Evolutionary conservation across 2,797 vertebrate species (phyloP), one percentile per base, ranked within the genome.

Genomic region (Silurus lanzhouensis): DNA sequence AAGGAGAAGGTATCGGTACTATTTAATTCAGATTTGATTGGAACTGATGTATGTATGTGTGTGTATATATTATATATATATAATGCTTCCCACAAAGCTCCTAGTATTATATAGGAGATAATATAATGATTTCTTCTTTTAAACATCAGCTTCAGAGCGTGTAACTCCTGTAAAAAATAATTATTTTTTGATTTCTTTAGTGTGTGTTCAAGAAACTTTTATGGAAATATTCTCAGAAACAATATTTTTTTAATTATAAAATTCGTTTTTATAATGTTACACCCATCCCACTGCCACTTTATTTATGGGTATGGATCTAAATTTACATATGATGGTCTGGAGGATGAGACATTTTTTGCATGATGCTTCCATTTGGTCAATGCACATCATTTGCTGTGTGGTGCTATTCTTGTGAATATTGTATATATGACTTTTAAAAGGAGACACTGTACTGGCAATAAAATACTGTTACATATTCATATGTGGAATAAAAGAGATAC

Each of bases 291-390:
- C 83, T 86, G 31, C 72, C 84, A 78, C 81, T 86, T 87, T 84
- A 88, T 87, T 86, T 87, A 90, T 90, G 87, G 79, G 83, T 81
- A 78, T 86, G 86, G 82, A 77, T 87, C 68, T 84, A 81, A 86
- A 90, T 84, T 88, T 89, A 86, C 89, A 89, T 87, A 84, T 55
- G 83, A 76, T 81, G 75, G 81, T 84, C 61, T 87, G 80, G 71
- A 84, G 85, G 5, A 84, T 71, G 87, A 88, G 86, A 86, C 84
- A 81, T 70, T 78, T 84, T 82, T 74, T 84, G 87, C 89, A 88
- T 88, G 86, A 86, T 88, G 86, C 84, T 87, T 86, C 78, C 81
- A 78, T 79, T 81, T 79, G 71, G 76, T n/a, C 83, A 89, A 58
- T 79, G 72, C 67, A 84, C 63, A 31, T 25, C 25, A 44, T 38